A percentile compares a stretch with the other conserved stretches of the same genome.
These are phyloP conservation scores for Steinernema scapterisci DNA, from an alignment of 2,888 invertebrate species.

Conservation along the genomic window DNA sequence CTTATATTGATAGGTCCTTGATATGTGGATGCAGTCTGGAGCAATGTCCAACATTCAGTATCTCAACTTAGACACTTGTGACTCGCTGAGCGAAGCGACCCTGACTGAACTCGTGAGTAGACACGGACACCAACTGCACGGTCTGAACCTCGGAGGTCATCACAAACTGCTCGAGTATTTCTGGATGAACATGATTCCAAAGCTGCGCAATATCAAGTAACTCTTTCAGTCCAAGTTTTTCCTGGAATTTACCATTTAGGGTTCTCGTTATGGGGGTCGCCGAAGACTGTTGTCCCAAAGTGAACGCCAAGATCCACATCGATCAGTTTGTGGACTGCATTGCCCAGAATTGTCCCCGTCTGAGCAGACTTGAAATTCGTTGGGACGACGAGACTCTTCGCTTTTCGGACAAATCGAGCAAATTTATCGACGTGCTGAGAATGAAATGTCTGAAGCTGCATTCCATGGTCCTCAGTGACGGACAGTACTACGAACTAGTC, in stretches of 20 bases:
- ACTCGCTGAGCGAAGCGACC: conserved; percentile 89
- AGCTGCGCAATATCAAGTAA: conserved; percentile 87
- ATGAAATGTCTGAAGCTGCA: conserved; percentile 90
- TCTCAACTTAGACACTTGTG: conserved; percentile 90
- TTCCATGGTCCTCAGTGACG: conserved; percentile 93
- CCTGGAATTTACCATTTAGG: conserved; percentile 71
- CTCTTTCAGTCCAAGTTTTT: not conserved
- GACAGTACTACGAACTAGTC: conserved; percentile 97
- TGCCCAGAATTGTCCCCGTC: conserved; percentile 83
- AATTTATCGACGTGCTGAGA: conserved; percentile 94
- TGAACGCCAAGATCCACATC: conserved; percentile 78
- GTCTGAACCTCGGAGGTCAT: conserved; percentile 93
- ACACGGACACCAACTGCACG: conserved; percentile 85
- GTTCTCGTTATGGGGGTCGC: conserved; percentile 96
- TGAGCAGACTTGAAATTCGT: conserved; percentile 89
- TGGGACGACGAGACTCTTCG: conserved; percentile 99
- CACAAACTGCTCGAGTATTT: conserved; percentile 86
- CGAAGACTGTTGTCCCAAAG: conserved; percentile 91
- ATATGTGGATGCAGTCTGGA: conserved; percentile 87
- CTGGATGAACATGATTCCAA: conserved; percentile 92
- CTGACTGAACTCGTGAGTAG: conserved; percentile 88
- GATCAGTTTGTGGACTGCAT: conserved; percentile 98
- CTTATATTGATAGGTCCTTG: conserved; percentile 74
- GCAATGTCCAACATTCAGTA: conserved; percentile 79
- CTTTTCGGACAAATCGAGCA: conserved; percentile 98